These are phyloP conservation scores for Gonocerus acuteangulatus DNA, from an alignment of 2,888 invertebrate species.

Conservation along the genomic window DNA sequence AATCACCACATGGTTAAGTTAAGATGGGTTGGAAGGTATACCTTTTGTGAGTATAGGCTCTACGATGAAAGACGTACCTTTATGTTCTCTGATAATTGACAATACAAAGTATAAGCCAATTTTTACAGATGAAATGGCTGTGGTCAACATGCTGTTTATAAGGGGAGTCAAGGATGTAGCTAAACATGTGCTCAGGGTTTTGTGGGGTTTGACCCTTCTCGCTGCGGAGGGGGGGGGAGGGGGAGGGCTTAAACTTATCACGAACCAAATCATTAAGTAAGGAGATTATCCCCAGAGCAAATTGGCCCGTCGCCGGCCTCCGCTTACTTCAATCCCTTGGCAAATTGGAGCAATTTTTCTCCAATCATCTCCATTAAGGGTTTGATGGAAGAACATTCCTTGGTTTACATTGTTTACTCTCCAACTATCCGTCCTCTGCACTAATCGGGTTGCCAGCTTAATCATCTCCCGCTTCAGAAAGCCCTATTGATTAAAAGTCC, in stretches of 20 bases:
- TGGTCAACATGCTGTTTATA: not conserved
- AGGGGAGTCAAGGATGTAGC: not conserved
- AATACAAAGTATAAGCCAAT: too few relatives aligned
- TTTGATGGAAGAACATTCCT: not conserved
- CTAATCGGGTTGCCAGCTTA: too few relatives aligned
- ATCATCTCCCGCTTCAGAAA: too few relatives aligned
- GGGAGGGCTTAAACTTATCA: constrained; percentile 6
- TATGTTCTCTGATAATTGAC: too few relatives aligned
- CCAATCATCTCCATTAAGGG: constrained; percentile 3
- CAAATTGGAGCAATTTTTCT: constrained; percentile 19
- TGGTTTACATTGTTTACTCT: not conserved
- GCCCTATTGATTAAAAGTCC: too few relatives aligned
- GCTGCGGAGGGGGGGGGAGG: not conserved
- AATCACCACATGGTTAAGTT: too few relatives aligned
- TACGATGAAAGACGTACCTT: too few relatives aligned
- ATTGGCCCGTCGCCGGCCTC: constrained; percentile 2
- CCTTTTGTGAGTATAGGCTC: too few relatives aligned
- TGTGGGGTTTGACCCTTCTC: not conserved
- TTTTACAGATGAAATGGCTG: not conserved
- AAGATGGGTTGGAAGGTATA: too few relatives aligned
- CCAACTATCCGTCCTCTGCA: too few relatives aligned
- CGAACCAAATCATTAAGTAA: constrained; percentile 3
- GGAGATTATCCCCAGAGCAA: constrained; percentile 12
- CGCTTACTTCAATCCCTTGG: constrained; percentile 1
- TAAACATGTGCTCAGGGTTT: too few relatives aligned